phyloP scores from a whole-genome alignment of 23 tunicate genomes.

The Trididemnum nubilum region DNA sequence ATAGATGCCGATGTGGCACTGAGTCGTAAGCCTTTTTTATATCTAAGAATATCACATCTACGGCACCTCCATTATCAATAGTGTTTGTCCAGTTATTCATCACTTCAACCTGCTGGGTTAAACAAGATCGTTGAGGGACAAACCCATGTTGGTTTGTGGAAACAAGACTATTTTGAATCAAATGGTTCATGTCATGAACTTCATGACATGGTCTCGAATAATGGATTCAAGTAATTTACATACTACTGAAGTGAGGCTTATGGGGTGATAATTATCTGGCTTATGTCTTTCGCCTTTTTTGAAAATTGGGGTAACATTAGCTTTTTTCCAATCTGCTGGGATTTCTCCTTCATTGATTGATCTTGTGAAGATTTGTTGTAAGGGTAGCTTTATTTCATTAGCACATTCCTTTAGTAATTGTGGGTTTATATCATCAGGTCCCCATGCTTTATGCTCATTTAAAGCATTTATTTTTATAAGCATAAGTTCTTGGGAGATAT shows the following conservation, averaged over 20 bases:
- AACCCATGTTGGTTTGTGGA: background rate
- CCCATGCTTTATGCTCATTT: background rate
- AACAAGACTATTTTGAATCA: background rate
- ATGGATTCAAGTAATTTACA: background rate
- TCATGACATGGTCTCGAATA: background rate
- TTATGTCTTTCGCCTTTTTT: background rate
- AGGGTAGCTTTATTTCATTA: background rate
- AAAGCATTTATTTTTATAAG: background rate
- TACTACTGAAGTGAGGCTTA: slow-evolving; percentile 1
- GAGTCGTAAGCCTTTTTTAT: slow-evolving; percentile 10
- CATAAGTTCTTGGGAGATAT: background rate
- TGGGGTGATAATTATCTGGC: background rate
- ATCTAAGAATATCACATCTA: background rate
- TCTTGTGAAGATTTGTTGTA: background rate
- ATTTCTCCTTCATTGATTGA: background rate
- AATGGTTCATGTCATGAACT: too few relatives aligned
- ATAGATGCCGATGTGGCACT: background rate
- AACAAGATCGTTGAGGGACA: background rate
- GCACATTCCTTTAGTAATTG: background rate
- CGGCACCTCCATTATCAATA: background rate
- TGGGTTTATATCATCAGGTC: slow-evolving; percentile 4
- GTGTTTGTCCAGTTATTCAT: background rate
- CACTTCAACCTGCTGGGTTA: background rate
- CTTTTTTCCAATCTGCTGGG: slow-evolving; percentile 8
- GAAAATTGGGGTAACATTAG: background rate